These are phyloP conservation scores for Ametastegia equiseti DNA, from an alignment of 2,888 invertebrate species.

Conservation along the genomic window DNA sequence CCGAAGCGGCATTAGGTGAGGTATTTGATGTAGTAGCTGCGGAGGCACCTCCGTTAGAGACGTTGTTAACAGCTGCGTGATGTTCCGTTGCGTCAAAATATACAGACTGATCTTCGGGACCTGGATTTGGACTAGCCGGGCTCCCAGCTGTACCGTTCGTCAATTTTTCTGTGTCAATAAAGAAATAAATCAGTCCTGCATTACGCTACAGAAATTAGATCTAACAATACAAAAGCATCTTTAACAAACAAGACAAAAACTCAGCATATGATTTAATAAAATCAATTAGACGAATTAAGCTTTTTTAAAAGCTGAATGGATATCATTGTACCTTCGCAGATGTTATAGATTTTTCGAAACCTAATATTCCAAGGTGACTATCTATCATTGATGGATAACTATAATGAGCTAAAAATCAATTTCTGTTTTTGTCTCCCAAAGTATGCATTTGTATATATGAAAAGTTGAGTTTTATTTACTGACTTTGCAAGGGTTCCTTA, in stretches of 20 bases:
- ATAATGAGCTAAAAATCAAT: no score
- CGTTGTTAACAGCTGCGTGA: conserved; percentile 71
- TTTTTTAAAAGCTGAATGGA: not conserved
- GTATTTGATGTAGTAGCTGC: conserved; percentile 62
- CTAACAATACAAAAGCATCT: not conserved
- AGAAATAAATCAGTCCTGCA: not conserved
- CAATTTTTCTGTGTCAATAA: conserved; percentile 66
- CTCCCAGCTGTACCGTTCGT: conserved; percentile 72
- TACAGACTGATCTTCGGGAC: conserved; percentile 85
- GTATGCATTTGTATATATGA: not conserved
- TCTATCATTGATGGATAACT: no score
- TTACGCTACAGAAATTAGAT: not conserved
- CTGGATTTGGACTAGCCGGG: conserved; percentile 78
- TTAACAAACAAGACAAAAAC: not conserved
- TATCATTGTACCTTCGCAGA: not conserved
- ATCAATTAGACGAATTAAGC: not conserved
- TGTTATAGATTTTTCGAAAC: no score
- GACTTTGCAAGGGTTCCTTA: conserved; percentile 72
- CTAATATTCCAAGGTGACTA: no score
- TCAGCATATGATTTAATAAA: not conserved
- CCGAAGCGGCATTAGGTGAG: conserved; percentile 60
- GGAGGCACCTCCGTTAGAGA: conserved; percentile 64
- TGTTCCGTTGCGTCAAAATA: conserved; percentile 90
- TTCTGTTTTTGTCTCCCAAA: no score
- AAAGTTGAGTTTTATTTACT: conserved; percentile 29